phyloP scores from a whole-genome alignment of 2,888 invertebrate species.

The Pollenia griseotomentosa region DNA sequence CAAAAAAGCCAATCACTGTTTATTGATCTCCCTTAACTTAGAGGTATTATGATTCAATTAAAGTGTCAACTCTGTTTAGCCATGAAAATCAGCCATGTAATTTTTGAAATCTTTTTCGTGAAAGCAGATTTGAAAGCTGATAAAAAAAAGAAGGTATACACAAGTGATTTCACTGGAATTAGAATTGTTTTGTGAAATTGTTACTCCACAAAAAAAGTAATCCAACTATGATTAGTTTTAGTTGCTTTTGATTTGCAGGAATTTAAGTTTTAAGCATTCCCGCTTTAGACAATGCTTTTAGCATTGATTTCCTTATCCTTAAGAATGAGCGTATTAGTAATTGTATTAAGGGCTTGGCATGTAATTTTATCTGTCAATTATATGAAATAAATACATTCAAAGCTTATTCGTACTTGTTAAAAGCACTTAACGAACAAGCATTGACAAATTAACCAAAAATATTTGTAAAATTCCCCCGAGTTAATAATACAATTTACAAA shows the following conservation, averaged over 20 bases:
- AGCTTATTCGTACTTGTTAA: slow-evolving; percentile 8
- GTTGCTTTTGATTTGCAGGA: no score
- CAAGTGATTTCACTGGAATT: slow-evolving; percentile 11
- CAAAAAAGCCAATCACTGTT: slow-evolving; percentile 41
- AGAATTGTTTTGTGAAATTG: background rate
- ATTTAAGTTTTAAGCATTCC: no score
- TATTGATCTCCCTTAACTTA: slow-evolving; percentile 58
- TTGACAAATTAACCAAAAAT: slow-evolving; percentile 70
- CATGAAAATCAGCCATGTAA: slow-evolving; percentile 22
- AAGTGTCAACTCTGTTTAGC: slow-evolving; percentile 62
- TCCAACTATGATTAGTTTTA: background rate
- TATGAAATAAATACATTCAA: background rate
- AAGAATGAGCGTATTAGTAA: background rate
- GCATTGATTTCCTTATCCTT: background rate
- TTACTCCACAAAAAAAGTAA: background rate
- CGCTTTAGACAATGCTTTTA: no score
- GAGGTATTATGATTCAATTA: slow-evolving; percentile 69
- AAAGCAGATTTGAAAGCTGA: slow-evolving; percentile 21
- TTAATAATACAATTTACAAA: slow-evolving; percentile 56
- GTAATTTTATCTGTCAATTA: slow-evolving; percentile 14
- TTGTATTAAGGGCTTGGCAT: slow-evolving; percentile 10
- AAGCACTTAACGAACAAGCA: slow-evolving; percentile 54
- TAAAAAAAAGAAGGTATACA: slow-evolving; percentile 10
- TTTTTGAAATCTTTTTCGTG: slow-evolving; percentile 30
- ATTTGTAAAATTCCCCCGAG: slow-evolving; percentile 59